Conservation (phyloP, 2,113 vertebrate genomes). For the Falcunculus frontatus region DNA sequence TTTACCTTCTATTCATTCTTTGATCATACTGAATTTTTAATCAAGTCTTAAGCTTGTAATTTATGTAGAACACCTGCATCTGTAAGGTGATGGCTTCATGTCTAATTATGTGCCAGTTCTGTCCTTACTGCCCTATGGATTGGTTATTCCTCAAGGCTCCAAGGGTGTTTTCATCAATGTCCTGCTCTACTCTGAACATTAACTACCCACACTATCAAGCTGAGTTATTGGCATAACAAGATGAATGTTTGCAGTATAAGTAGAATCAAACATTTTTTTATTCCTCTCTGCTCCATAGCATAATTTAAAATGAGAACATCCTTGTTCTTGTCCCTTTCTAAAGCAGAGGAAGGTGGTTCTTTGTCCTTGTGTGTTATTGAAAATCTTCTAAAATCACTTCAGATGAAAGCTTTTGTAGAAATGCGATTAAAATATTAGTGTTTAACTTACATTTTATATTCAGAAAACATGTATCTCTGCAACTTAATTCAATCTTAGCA, state of each 20-base stretch:
- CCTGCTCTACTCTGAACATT: not conserved
- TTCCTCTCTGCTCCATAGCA: not conserved
- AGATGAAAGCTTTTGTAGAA: not conserved
- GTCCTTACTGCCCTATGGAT: not conserved
- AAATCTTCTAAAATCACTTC: not conserved
- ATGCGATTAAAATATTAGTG: not conserved
- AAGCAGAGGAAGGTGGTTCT: not conserved
- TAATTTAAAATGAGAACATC: constrained; percentile 6
- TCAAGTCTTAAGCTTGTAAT: not conserved
- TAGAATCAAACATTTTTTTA: not conserved
- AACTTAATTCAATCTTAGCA: not conserved
- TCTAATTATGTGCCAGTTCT: not conserved
- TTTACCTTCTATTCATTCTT: not conserved
- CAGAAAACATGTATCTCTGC: not conserved
- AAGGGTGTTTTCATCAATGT: not conserved
- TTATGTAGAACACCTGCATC: not conserved
- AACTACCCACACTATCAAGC: not conserved
- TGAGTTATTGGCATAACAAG: not conserved
- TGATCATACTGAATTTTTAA: not conserved
- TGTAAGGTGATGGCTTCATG: not conserved
- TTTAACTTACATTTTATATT: not conserved
- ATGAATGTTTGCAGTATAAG: constrained; percentile 1
- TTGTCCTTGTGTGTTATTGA: not conserved
- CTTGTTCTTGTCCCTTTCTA: not conserved
- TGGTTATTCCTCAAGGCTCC: not conserved